Evolutionary conservation across 2,797 vertebrate species (phyloP).

Genomic region (Mus spretus): DNA sequence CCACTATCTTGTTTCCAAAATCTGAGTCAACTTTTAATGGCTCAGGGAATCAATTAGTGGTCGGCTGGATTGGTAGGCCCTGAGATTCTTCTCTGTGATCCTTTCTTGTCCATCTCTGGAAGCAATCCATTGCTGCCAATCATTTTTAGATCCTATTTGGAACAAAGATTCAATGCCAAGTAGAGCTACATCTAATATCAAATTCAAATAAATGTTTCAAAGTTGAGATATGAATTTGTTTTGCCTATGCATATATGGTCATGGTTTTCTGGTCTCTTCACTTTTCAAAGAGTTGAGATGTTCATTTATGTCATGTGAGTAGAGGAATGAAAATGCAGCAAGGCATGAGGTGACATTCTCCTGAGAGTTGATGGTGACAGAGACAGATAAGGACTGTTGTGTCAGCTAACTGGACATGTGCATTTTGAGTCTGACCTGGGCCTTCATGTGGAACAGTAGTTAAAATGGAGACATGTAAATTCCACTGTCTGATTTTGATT

Average conservation of each 20-base stretch:
- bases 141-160: conserved; percentile 54
- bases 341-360: conserved; percentile 20
- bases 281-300: conserved; percentile 2
- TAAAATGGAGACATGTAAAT: neutral
- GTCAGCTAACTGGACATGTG: neutral
- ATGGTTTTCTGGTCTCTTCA: conserved; percentile 37
- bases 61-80: conserved; percentile 61
- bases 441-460: neutral
- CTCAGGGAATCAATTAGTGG: conserved; percentile 65
- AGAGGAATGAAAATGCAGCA: conserved; percentile 46
- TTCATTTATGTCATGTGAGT: conserved; percentile 51
- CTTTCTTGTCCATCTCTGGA: conserved; percentile 70
- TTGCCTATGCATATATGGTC: neutral
- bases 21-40: conserved; percentile 74
- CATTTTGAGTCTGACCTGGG: neutral
- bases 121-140: conserved; percentile 42
- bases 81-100: conserved; percentile 47
- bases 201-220: conserved; percentile 59
- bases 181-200: conserved; percentile 40
- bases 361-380: conserved; percentile 1
- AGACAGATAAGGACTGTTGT: neutral
- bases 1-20: conserved; percentile 67
- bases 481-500: conserved; percentile 22
- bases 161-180: conserved; percentile 56
- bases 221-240: neutral